These are phyloP conservation scores for Empidonax alnorum DNA, from an alignment of 2,113 vertebrate species.

Conservation along the genomic window DNA sequence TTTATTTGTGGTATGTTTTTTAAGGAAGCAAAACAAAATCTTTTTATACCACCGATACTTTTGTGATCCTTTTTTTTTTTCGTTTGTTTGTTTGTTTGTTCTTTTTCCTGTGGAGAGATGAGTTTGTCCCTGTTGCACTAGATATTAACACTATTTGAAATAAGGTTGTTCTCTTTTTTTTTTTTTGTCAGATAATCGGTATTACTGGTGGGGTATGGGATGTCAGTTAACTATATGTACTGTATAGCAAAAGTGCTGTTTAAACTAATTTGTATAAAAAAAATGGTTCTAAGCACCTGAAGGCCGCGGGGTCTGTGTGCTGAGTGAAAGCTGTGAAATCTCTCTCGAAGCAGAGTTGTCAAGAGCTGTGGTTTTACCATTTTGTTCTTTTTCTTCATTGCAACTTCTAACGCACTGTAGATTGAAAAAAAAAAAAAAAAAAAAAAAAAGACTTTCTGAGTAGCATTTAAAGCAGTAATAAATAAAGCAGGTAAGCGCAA, in stretches of 20 bases:
- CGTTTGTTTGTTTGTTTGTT: conserved; percentile 32
- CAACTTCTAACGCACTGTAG: conserved; percentile 58
- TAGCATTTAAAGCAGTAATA: conserved; percentile 64
- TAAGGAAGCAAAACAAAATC: conserved; percentile 50
- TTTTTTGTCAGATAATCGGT: conserved; percentile 60
- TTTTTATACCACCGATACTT: conserved; percentile 71
- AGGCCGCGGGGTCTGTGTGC: background rate
- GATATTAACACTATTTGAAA: conserved; percentile 73
- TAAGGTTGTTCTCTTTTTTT: background rate
- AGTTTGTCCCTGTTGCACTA: conserved; percentile 82
- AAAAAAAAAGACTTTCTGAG: conserved; percentile 10
- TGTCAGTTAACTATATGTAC: conserved; percentile 52
- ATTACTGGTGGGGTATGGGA: conserved; percentile 57
- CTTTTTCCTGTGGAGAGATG: conserved; percentile 79
- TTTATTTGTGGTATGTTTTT: conserved; percentile 78
- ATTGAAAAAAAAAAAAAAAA: background rate
- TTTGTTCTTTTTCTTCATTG: conserved; percentile 60
- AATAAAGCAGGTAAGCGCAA: conserved; percentile 36
- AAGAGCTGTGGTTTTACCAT: conserved; percentile 71
- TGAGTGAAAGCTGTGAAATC: conserved; percentile 79
- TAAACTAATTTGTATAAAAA: conserved; percentile 70
- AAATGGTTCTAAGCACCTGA: conserved; percentile 66
- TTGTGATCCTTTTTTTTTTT: conserved; percentile 35
- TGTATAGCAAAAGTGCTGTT: conserved; percentile 75
- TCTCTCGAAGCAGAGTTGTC: conserved; percentile 67